These are phyloP conservation scores for Characodon lateralis DNA, from an alignment of 2,797 vertebrate genomes.

Conservation along the genomic window DNA sequence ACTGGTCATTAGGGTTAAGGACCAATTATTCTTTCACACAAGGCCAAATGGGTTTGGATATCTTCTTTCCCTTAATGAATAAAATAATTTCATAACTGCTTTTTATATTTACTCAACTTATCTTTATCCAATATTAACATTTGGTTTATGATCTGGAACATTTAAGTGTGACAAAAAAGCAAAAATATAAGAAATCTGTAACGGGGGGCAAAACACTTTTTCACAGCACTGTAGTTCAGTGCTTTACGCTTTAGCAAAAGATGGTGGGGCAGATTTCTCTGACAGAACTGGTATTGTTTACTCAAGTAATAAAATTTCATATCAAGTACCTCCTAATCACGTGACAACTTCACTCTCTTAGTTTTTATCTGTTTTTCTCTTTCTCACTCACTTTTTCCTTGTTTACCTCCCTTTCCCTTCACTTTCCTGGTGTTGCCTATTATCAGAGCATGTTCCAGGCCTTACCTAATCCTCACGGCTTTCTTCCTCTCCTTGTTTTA, in stretches of 20 bases:
- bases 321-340: slow-evolving; percentile 60
- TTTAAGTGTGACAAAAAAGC: neutral
- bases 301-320: slow-evolving; percentile 59
- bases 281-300: slow-evolving; percentile 55
- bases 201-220: too few species aligned
- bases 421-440: slow-evolving; percentile 64
- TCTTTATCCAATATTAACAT: neutral
- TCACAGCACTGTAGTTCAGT: slow-evolving; percentile 5
- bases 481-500: slow-evolving; percentile 62
- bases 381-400: slow-evolving; percentile 25
- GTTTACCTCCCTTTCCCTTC: slow-evolving; percentile 28
- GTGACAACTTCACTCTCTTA: slow-evolving; percentile 58
- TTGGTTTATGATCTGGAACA: neutral
- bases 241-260: slow-evolving; percentile 51
- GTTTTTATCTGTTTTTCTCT: slow-evolving; percentile 54
- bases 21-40: too few species aligned
- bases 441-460: slow-evolving; percentile 71
- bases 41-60: neutral
- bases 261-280: slow-evolving; percentile 53
- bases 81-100: neutral
- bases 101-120: neutral
- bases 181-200: neutral
- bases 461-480: slow-evolving; percentile 67
- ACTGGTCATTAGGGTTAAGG: neutral
- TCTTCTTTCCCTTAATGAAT: neutral